Conservation (phyloP, 2,888 invertebrate species). For the Pyrochroa serraticornis region DNA sequence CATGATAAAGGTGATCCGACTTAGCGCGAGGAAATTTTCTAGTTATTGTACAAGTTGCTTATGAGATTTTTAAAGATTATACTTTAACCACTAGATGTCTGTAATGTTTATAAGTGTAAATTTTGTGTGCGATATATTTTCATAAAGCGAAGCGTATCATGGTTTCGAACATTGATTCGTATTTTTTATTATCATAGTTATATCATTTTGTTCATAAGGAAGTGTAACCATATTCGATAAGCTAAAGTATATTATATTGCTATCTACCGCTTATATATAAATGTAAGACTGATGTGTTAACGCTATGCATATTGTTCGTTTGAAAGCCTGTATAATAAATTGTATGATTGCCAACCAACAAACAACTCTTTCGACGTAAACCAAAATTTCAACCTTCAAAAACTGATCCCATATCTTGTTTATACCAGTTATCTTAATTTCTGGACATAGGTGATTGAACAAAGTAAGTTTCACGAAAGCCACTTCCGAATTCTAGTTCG, state of each 20-base stretch:
- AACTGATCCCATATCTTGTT: too few relatives aligned
- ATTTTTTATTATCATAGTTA: conserved; percentile 2
- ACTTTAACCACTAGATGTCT: conserved; percentile 1
- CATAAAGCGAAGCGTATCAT: conserved; percentile 28
- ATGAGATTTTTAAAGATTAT: conserved; percentile 31
- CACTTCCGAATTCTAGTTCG: too few relatives aligned
- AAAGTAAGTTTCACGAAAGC: too few relatives aligned
- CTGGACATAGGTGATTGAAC: too few relatives aligned
- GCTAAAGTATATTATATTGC: conserved; percentile 43
- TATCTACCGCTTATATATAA: conserved; percentile 48
- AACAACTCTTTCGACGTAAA: too few relatives aligned
- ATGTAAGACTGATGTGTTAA: conserved; percentile 58
- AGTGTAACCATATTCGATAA: conserved; percentile 35
- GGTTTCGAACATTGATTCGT: conserved; percentile 19
- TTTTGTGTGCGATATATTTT: conserved; percentile 38
- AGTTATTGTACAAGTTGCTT: conserved; percentile 28
- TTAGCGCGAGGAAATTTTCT: conserved; percentile 13
- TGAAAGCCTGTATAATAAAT: conserved; percentile 56
- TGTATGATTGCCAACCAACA: conserved; percentile 47
- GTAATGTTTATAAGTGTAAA: conserved; percentile 32
- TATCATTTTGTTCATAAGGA: conserved; percentile 23
- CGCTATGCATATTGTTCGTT: conserved; percentile 54
- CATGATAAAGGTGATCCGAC: conserved; percentile 6
- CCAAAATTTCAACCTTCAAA: too few relatives aligned
- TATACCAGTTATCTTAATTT: too few relatives aligned